Evolutionary conservation across 2,888 invertebrate genomes (phyloP).

Genomic region (Plusia festucae): DNA sequence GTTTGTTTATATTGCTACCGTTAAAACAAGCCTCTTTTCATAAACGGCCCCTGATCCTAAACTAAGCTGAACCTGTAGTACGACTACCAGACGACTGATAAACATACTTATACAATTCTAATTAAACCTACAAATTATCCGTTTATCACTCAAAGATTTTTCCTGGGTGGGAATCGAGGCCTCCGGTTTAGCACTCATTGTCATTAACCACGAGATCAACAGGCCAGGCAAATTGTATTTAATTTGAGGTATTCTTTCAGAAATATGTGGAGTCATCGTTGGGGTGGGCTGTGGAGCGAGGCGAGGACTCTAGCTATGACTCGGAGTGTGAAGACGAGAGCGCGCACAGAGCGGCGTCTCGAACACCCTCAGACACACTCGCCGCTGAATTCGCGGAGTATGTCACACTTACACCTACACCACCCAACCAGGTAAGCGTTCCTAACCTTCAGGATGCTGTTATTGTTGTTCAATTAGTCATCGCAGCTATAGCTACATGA

Average conservation of each 20-base stretch:
- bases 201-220: too few species aligned
- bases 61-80: too few species aligned
- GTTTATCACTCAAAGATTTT: too few species aligned
- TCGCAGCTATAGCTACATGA: not conserved
- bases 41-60: too few species aligned
- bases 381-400: slow-evolving; percentile 96
- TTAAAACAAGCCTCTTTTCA: too few species aligned
- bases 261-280: slow-evolving; percentile 93
- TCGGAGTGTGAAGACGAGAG: slow-evolving; percentile 93
- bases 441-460: not conserved
- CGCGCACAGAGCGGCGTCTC: slow-evolving; percentile 93
- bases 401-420: slow-evolving; percentile 89
- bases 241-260: slow-evolving; percentile 81
- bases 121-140: too few species aligned
- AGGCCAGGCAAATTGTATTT: too few species aligned
- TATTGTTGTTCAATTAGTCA: not conserved
- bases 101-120: too few species aligned
- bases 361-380: slow-evolving; percentile 95
- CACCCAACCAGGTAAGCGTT: slow-evolving; percentile 76
- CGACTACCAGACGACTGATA: too few species aligned
- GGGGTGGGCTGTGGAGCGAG: slow-evolving; percentile 87
- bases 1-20: not conserved
- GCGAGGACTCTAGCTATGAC: slow-evolving; percentile 96
- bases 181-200: too few species aligned
- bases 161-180: too few species aligned